Conservation (phyloP, 2,797 vertebrate species). For the Iguana delicatissima region DNA sequence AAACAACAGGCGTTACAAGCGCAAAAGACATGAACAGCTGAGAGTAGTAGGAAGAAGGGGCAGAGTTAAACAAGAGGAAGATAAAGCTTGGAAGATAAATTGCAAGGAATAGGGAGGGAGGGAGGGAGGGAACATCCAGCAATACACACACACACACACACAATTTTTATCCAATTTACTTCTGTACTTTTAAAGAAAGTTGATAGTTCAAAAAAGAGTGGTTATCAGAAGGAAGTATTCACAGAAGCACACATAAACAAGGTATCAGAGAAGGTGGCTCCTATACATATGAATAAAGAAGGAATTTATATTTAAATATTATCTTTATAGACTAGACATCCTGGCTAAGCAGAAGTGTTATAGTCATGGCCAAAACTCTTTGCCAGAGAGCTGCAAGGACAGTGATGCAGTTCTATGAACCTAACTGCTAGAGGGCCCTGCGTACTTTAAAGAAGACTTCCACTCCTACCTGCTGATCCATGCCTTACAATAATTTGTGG, state of each 20-base stretch:
- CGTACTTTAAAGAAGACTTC: not conserved
- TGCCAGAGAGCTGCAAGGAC: constrained; percentile 16
- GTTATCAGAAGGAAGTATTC: no score
- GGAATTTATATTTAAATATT: no score
- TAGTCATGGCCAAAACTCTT: constrained; percentile 43
- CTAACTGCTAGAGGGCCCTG: constrained; percentile 21
- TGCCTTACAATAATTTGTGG: not conserved
- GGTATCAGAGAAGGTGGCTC: no score
- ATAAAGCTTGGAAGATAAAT: not conserved
- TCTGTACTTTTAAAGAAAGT: not conserved
- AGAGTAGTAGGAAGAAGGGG: not conserved
- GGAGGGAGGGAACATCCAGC: no score
- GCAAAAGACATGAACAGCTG: not conserved
- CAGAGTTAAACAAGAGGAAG: not conserved
- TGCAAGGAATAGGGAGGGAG: no score
- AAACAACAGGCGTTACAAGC: not conserved
- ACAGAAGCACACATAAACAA: no score
- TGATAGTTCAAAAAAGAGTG: no score
- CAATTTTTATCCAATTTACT: no score
- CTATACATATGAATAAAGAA: no score
- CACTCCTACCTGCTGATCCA: not conserved
- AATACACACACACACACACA: no score
- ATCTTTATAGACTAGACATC: no score
- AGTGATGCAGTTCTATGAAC: constrained; percentile 22
- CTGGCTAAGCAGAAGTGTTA: no score